Evolutionary conservation across 1,140 invertebrate genomes (phyloP).

Genomic region (Cyclina sinensis): DNA sequence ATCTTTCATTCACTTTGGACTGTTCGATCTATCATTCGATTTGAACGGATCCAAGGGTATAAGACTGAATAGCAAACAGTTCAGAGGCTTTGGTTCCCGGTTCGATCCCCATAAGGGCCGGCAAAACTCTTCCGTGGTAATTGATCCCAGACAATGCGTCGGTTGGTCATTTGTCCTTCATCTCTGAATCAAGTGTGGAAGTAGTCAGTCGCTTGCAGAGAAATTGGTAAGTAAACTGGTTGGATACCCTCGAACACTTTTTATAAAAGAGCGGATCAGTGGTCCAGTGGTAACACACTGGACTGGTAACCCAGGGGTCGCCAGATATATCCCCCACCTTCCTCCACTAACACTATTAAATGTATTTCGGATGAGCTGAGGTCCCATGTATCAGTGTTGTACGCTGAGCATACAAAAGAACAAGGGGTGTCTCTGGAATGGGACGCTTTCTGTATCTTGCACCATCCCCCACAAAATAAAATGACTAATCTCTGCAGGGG

Average conservation of each 20-base stretch:
- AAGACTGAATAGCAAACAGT: not conserved
- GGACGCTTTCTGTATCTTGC: not conserved
- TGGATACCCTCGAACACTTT: too few species aligned
- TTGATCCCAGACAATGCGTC: too few species aligned
- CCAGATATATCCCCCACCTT: not conserved
- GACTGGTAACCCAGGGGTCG: not conserved
- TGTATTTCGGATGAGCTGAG: not conserved
- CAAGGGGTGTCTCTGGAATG: not conserved
- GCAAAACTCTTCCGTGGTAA: too few species aligned
- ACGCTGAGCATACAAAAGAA: not conserved
- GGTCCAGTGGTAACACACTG: not conserved
- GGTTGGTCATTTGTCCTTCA: too few species aligned
- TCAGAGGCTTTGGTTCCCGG: not conserved
- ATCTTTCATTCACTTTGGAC: not conserved
- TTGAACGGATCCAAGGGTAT: not conserved
- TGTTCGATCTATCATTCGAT: not conserved
- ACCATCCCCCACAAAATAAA: too few species aligned
- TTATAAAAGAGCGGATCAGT: not conserved
- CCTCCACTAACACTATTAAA: not conserved
- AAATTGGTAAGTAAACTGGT: too few species aligned
- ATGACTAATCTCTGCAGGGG: too few species aligned
- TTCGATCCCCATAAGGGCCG: too few species aligned
- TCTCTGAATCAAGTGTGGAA: too few species aligned
- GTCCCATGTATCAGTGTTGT: not conserved
- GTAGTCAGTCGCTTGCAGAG: too few species aligned